Conservation (phyloP, 2,797 vertebrate species). For the Sparus aurata region DNA sequence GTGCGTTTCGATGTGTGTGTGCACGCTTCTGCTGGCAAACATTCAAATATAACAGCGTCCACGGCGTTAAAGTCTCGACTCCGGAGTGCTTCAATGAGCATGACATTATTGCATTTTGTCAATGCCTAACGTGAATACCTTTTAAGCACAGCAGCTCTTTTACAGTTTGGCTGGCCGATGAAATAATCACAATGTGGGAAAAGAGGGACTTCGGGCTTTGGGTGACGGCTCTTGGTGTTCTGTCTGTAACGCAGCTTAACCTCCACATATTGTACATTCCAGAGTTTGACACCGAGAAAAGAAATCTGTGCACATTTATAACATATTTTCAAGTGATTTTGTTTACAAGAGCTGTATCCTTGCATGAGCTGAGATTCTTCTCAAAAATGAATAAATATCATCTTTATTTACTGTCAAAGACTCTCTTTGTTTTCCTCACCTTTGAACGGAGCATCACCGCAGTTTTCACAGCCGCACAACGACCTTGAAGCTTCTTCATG, state of each 20-base stretch:
- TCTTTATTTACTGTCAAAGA: slow-evolving; percentile 80
- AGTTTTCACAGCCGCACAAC: not conserved
- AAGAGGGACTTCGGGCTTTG: not conserved
- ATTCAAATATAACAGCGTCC: slow-evolving; percentile 3
- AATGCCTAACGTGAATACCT: slow-evolving; percentile 52
- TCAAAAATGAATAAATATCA: slow-evolving; percentile 83
- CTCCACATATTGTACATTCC: slow-evolving; percentile 85
- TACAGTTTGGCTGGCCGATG: slow-evolving; percentile 27
- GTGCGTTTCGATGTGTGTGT: slow-evolving; percentile 13
- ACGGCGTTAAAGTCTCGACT: slow-evolving; percentile 15
- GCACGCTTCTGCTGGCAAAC: slow-evolving; percentile 9
- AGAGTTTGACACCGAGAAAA: slow-evolving; percentile 79
- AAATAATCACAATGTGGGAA: slow-evolving; percentile 39
- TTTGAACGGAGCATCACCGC: not conserved
- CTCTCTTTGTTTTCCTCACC: not conserved
- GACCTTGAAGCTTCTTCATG: not conserved
- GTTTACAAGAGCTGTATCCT: slow-evolving; percentile 92
- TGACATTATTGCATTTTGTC: slow-evolving; percentile 1
- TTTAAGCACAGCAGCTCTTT: slow-evolving; percentile 36
- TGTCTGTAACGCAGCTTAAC: slow-evolving; percentile 72
- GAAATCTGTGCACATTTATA: slow-evolving; percentile 83
- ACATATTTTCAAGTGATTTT: slow-evolving; percentile 84
- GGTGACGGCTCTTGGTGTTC: slow-evolving; percentile 40
- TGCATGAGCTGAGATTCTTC: slow-evolving; percentile 88
- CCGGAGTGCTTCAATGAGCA: slow-evolving; percentile 31